Evolutionary conservation across 2,888 invertebrate species (phyloP).

Genomic region (Fragum fragum): DNA sequence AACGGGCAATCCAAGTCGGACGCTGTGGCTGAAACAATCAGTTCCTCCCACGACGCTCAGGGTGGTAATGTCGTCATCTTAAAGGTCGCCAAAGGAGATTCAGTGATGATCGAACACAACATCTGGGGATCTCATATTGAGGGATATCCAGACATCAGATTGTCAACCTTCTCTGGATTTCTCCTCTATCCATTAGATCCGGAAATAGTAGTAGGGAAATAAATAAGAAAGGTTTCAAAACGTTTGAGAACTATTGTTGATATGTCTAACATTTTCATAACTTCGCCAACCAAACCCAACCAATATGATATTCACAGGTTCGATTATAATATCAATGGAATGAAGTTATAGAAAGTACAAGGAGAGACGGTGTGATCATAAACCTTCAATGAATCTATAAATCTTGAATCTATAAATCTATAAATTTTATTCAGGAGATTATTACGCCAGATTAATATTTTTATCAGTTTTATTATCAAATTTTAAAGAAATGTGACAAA

Average conservation of each 20-base stretch:
- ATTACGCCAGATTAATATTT: too few species aligned
- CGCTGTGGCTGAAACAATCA: constrained; percentile 17
- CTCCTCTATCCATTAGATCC: constrained; percentile 13
- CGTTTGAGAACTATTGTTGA: background rate
- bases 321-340: too few species aligned
- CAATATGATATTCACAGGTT: too few species aligned
- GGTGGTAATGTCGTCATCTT: constrained; percentile 27
- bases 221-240: constrained; percentile 8
- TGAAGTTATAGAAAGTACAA: too few species aligned
- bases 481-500: too few species aligned
- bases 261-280: too few species aligned
- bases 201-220: background rate
- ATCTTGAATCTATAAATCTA: too few species aligned
- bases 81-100: constrained; percentile 8
- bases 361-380: too few species aligned
- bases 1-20: constrained; percentile 14
- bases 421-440: too few species aligned
- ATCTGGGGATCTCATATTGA: constrained; percentile 26
- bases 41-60: constrained; percentile 13
- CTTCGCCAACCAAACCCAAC: too few species aligned
- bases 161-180: constrained; percentile 27
- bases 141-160: constrained; percentile 11
- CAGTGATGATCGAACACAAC: constrained; percentile 16
- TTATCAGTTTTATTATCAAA: too few species aligned
- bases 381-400: too few species aligned